A percentile compares a stretch with the other conserved stretches of the same genome.
These are phyloP conservation scores for Drosophila algonquin DNA, from an alignment of 2,888 invertebrate species.

Conservation along the genomic window DNA sequence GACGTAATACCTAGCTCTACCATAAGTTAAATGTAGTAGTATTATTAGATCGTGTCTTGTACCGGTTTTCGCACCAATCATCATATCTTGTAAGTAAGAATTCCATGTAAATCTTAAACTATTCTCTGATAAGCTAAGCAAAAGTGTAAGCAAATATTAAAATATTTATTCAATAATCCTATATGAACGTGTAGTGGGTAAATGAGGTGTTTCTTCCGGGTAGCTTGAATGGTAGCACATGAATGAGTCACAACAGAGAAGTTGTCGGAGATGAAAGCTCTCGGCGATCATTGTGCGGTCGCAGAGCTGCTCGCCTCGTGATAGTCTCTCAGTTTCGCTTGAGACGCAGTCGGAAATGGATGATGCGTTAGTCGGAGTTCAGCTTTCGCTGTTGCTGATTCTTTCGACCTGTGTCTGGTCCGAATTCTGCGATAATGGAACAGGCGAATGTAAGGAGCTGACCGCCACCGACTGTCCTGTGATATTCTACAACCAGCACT, in stretches of 20 bases:
- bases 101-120: constrained; percentile 19
- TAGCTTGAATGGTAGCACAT: constrained; percentile 13
- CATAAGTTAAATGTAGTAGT: constrained; percentile 18
- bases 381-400: constrained; percentile 10
- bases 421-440: constrained; percentile 64
- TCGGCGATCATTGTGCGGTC: background rate
- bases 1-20: constrained; percentile 22
- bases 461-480: constrained; percentile 59
- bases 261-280: constrained; percentile 27
- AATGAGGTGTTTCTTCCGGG: background rate
- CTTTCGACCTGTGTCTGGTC: constrained; percentile 3
- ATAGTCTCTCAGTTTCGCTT: constrained; percentile 42
- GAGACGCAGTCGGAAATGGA: constrained; percentile 39
- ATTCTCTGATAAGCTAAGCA: constrained; percentile 25
- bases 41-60: constrained; percentile 22
- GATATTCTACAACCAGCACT: constrained; percentile 61
- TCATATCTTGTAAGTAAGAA: constrained; percentile 2
- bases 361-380: constrained; percentile 16
- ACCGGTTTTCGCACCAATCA: constrained; percentile 9
- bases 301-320: constrained; percentile 9
- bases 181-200: background rate
- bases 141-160: background rate
- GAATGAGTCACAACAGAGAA: constrained; percentile 28
- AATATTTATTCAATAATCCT: background rate
- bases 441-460: constrained; percentile 65